phyloP scores from a whole-genome alignment of 2,888 invertebrate species.

The Drepana falcataria region DNA sequence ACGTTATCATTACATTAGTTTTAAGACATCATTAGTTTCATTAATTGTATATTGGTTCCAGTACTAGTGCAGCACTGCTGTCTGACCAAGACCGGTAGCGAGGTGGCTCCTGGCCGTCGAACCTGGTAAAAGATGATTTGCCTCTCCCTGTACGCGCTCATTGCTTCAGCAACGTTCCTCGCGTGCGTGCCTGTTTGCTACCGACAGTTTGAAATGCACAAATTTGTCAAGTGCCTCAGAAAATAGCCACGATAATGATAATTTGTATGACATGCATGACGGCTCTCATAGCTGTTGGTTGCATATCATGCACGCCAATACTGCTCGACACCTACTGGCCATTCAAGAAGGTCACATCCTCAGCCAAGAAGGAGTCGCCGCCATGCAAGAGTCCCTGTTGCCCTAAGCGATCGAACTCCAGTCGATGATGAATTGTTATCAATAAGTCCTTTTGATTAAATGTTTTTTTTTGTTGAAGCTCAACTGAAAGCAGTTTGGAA shows the following conservation, averaged over 20 bases:
- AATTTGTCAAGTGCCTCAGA: slow-evolving; percentile 49
- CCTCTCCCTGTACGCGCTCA: slow-evolving; percentile 59
- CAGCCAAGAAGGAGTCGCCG: slow-evolving; percentile 4
- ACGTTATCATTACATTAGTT: too few relatives aligned
- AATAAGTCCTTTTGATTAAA: slow-evolving; percentile 7
- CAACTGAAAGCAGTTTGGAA: too few relatives aligned
- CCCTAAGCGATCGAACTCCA: slow-evolving; percentile 23
- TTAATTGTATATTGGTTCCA: neutral
- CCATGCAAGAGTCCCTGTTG: slow-evolving; percentile 45
- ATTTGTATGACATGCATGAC: slow-evolving; percentile 46
- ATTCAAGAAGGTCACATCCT: neutral
- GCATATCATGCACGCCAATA: slow-evolving; percentile 46
- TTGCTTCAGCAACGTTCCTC: slow-evolving; percentile 58
- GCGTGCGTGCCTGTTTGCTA: slow-evolving; percentile 64
- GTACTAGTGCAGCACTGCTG: neutral
- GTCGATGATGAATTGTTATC: neutral
- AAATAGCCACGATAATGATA: slow-evolving; percentile 40
- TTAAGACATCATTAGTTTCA: too few relatives aligned
- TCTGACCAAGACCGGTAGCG: neutral
- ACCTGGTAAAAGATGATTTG: slow-evolving; percentile 58
- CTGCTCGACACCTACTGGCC: slow-evolving; percentile 40
- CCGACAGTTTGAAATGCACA: slow-evolving; percentile 45
- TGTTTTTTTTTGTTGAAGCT: neutral
- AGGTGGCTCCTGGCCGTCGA: slow-evolving; percentile 5
- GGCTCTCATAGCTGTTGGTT: slow-evolving; percentile 37